Evolutionary conservation across 2,797 vertebrate genomes (phyloP), one percentile per base, ranked within the genome.

Genomic region (Echiichthys vipera): DNA sequence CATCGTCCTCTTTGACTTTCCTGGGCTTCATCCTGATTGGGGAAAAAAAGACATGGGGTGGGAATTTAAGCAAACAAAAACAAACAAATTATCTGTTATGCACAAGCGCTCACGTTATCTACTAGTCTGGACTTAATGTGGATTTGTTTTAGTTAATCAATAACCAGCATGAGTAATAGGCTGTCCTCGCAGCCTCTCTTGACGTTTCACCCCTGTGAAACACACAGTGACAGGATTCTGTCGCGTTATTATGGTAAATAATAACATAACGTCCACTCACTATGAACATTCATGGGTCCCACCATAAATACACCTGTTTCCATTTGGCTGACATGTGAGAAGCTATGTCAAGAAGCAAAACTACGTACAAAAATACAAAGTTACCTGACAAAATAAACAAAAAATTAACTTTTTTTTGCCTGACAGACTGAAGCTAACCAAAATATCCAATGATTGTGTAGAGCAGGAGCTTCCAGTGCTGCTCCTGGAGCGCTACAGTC

Each of bases 1-100:
- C 98, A 71, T 99, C 98, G 45, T 99, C 98, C 94, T 99, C 98
- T 95, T 98, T 99, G 88, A 99, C 96, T 96, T 99, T 99, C 89
- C 98, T 96, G 91, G 98, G 98, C 85, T 99, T 99, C 98, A 99
- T 99, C 94, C 98, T 99, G 84, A 55, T 59, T 67, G 5, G 36
- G 0, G 6, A 7, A 34, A 59, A 65, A 30, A 54, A 53, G 20
- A 61, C 22, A 54, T 8, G 2, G 5, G 22, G 47, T 50, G 1
- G 11, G 9, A 7, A 20, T 56, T 65, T 40, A 39, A 53, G 55
- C 24, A 36, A 78, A 69, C n/a, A 32, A 22, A 72, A 49, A 58
- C 47, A 66, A 18, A 72, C 5, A 53, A n/a, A n/a, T n/a, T n/a
- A n/a, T n/a, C n/a, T 20, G 34, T 5, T 5, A 54, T 37, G 17